A percentile compares a stretch with the other conserved stretches of the same genome.
These are phyloP conservation scores for Catagonus wagneri DNA, from an alignment of 2,113 vertebrate species.

Conservation along the genomic window DNA sequence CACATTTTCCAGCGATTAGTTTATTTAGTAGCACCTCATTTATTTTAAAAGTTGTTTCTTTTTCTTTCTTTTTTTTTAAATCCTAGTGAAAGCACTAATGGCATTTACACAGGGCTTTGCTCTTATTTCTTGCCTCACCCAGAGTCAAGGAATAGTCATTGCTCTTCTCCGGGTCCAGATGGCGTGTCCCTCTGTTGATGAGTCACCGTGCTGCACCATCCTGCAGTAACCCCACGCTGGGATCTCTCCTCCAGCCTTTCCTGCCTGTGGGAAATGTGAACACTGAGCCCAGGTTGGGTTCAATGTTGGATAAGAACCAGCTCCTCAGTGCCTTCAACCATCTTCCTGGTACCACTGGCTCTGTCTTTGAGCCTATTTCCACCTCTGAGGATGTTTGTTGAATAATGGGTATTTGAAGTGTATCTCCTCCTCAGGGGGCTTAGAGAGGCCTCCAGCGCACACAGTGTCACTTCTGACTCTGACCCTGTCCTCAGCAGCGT, in stretches of 20 bases:
- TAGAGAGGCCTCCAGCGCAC: neutral
- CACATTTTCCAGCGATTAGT: constrained; percentile 87
- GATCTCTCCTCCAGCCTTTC: neutral
- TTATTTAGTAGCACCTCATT: constrained; percentile 89
- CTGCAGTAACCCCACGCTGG: accelerated
- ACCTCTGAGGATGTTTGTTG: neutral
- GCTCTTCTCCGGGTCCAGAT: neutral
- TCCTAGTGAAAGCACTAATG: constrained; percentile 84
- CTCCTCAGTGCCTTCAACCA: neutral
- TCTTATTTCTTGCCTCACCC: constrained; percentile 73
- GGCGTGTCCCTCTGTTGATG: neutral
- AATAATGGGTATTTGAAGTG: neutral
- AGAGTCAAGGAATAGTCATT: neutral
- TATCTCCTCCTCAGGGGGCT: neutral
- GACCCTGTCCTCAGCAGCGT: neutral
- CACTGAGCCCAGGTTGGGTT: neutral
- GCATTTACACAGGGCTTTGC: constrained; percentile 82
- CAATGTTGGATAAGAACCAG: neutral
- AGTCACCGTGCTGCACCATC: neutral
- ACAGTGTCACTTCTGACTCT: neutral
- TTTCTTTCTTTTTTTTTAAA: constrained; percentile 76
- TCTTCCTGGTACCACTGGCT: neutral
- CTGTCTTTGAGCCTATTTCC: neutral
- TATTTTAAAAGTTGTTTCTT: constrained; percentile 86
- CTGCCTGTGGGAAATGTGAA: neutral